Percentiles rank a stretch among this genome's conserved stretches.
These are phyloP conservation scores for Lepisosteus osseus DNA, from an alignment of 2,113 vertebrate species.

Conservation along the genomic window DNA sequence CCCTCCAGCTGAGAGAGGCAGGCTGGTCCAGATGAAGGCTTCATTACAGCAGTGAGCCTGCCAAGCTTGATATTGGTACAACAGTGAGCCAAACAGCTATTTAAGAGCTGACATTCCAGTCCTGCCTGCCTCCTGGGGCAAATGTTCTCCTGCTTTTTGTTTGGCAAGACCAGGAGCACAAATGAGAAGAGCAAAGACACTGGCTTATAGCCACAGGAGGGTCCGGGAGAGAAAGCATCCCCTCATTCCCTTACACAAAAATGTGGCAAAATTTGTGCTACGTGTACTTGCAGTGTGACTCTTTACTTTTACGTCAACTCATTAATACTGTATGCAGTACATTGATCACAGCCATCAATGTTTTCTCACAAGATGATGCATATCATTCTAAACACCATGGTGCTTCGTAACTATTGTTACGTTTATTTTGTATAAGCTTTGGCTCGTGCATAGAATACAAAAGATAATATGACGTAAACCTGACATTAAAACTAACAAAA, in stretches of 20 bases:
- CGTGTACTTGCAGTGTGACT: background rate
- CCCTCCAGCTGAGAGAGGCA: conserved; percentile 16
- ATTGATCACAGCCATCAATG: too few relatives aligned
- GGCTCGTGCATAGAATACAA: too few relatives aligned
- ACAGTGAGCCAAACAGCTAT: conserved; percentile 9
- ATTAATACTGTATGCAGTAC: background rate
- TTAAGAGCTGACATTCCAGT: conserved; percentile 8
- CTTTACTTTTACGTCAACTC: background rate
- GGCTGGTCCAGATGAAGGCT: conserved; percentile 18
- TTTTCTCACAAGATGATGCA: too few relatives aligned
- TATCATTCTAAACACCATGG: too few relatives aligned
- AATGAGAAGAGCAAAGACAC: conserved; percentile 4
- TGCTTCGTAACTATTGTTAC: too few relatives aligned
- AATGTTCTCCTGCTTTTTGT: background rate
- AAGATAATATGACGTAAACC: too few relatives aligned
- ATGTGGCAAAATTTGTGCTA: background rate
- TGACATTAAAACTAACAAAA: too few relatives aligned
- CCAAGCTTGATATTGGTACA: conserved; percentile 15
- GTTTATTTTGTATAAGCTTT: too few relatives aligned
- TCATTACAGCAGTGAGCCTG: conserved; percentile 25
- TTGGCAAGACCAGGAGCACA: conserved; percentile 9
- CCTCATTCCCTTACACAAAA: background rate
- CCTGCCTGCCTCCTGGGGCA: background rate
- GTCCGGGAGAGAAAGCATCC: background rate
- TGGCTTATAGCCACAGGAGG: conserved; percentile 4